These are phyloP conservation scores for Bombus polaris DNA, from an alignment of 1,140 invertebrate species.

Conservation along the genomic window DNA sequence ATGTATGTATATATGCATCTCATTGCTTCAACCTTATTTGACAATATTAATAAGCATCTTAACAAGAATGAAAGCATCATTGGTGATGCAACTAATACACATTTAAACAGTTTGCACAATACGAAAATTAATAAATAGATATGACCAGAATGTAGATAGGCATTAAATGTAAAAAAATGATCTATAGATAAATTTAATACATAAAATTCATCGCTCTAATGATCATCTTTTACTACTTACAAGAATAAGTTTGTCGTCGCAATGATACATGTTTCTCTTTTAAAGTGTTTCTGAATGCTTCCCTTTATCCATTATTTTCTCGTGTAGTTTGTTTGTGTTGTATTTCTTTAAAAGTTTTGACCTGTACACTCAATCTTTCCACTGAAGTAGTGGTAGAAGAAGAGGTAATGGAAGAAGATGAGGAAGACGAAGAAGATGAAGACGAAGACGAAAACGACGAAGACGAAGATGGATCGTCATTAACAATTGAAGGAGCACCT, in stretches of 20 bases:
- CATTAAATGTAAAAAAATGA: conserved; percentile 16
- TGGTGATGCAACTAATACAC: conserved; percentile 20
- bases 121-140: conserved; percentile 48
- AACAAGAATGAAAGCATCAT: conserved; percentile 25
- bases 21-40: conserved; percentile 16
- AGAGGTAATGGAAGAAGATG: conserved; percentile 32
- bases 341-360: conserved; percentile 66
- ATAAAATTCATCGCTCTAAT: conserved; percentile 22
- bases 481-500: conserved; percentile 64
- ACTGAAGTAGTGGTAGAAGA: conserved; percentile 19
- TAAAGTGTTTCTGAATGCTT: conserved; percentile 3
- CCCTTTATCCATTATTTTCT: conserved; percentile 64
- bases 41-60: conserved; percentile 36
- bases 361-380: conserved; percentile 75
- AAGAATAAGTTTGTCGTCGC: conserved; percentile 29
- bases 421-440: conserved; percentile 35
- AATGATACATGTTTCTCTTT: conserved; percentile 23
- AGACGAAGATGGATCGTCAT: conserved; percentile 77
- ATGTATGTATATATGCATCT: conserved; percentile 35
- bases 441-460: conserved; percentile 23
- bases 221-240: conserved; percentile 39
- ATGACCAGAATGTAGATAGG: conserved; percentile 33
- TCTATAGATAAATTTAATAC: conserved; percentile 18
- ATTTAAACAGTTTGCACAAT: conserved; percentile 19
- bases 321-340: conserved; percentile 62